Base-by-base conservation (phyloP, 2,797 vertebrate genomes). In the Rhinichthys osculus region DNA sequence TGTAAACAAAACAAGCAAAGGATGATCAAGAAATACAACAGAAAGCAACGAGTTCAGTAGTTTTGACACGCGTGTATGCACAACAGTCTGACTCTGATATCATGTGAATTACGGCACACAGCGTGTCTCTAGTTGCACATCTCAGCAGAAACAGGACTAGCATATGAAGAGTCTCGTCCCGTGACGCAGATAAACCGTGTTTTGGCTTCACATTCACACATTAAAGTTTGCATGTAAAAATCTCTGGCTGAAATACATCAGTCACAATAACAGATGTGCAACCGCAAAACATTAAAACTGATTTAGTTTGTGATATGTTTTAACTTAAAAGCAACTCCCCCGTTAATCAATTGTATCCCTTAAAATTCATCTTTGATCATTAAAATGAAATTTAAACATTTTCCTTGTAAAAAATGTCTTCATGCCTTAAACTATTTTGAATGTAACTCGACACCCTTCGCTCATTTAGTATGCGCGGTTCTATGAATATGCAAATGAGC, bases 201-300 rank as follows among this genome's bases (percentile, higher is more conserved):
- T 64, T 44, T 13, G 59, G 40, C 78, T 64, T 79, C 21, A 78
- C 74, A n/a, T 78, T 27, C 54, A 62, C 13, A 44, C 57, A 17
- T 19, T 38, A 38, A 52, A 50, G 73, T 54, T 64, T 16, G 71
- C 42, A 27, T 21, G 17, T 33, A 52, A 57, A 11, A 35, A 54
- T 7, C 74, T 52, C 5, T 21, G 52, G 11, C 5, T 62, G 38
- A 64, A 80, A 64, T 17, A 30, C 77, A 79, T 42, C n/a, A 7
- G 59, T 16, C 47, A 47, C 14, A 16, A 47, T 16, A 47, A 16
- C 47, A 47, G 47, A 47, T 16, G 47, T 47, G 47, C 13, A 47
- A 47, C 47, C 14, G 14, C 47, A 16, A 50, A 57, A 62, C 69
- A 14, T 27, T 42, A 78, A 42, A 38, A 62, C 76, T 42, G 54